Evolutionary conservation across 1,140 invertebrate species (phyloP), one percentile per base, ranked within the genome.

Genomic region (Drosophila ironensis): DNA sequence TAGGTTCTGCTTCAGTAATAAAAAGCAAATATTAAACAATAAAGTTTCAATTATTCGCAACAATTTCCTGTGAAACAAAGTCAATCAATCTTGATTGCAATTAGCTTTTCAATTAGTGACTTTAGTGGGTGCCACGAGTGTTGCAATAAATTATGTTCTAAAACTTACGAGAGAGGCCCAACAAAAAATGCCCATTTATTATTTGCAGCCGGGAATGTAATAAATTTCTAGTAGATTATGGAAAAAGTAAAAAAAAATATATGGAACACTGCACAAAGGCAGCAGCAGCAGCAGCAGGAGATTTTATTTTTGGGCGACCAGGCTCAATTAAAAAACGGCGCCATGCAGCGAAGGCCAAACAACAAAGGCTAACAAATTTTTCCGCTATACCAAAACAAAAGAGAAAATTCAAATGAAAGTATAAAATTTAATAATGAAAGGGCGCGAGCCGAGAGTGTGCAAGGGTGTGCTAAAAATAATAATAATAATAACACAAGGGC

Each of bases 381-480:
- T 53, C 2, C 46, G 33, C 45, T 47, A 61, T 38, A 59, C 47
- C 59, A 17, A 63, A 46, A 22, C 54, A 24, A 63, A 63, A 47
- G n/a, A 35, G 11, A 38, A 24, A 11, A 42, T 11, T 19, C 20
- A 44, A 27, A 63, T 57, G 72, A 73, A 46, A 54, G 61, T 51
- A 70, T 73, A 50, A 78, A 84, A 84, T 82, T 84, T 82, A 82
- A 82, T 82, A 78, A 84, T 84, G 54, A 78, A 66, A 56, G 69
- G 52, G 50, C 47, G 46, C 4, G 35, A 46, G 46, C 46, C 50
- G 41, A 38, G 53, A 67, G 56, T 63, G 57, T 11, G 30, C 25
- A 56, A 56, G 47, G 33, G 12, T 24, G 16, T 30, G 4, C 46
- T 14, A 42, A 72, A 67, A 66, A 52, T 61, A 47, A 63, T 63